Conservation (phyloP, 2,797 vertebrate genomes). For the Tinamus major region DNA sequence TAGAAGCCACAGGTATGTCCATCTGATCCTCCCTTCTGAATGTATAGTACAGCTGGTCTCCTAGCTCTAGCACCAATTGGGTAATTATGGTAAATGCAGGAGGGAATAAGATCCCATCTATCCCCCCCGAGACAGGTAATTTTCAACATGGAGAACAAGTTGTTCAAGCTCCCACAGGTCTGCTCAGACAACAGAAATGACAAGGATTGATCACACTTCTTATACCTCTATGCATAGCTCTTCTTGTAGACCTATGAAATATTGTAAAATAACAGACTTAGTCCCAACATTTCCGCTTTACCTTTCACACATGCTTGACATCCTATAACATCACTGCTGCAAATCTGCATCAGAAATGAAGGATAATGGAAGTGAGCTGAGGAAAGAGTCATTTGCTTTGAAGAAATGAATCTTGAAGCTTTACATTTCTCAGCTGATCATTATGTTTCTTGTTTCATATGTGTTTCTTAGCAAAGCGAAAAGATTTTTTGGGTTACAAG, state of each 20-base stretch:
- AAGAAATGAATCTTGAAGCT: not conserved
- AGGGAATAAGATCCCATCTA: not conserved
- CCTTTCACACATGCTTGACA: not conserved
- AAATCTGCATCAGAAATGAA: not conserved
- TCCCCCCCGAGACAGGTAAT: not conserved
- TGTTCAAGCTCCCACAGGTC: not conserved
- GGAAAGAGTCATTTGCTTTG: not conserved
- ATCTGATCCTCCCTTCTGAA: not conserved
- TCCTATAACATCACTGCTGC: not conserved
- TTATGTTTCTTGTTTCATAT: not conserved
- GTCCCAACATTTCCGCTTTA: not conserved
- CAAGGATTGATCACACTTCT: not conserved
- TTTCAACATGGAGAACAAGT: not conserved
- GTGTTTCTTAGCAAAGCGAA: not conserved
- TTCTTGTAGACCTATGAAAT: not conserved
- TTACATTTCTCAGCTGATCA: not conserved
- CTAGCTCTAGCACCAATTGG: not conserved
- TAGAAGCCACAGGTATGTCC: not conserved
- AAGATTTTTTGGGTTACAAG: not conserved
- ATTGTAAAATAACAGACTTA: not conserved
- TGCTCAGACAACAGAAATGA: not conserved
- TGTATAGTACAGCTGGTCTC: not conserved
- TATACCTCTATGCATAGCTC: not conserved
- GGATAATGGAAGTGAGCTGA: not conserved
- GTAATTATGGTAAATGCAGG: rapidly evolving